Base-by-base conservation (phyloP, 2,888 invertebrate species). In the Chesias legatella region DNA sequence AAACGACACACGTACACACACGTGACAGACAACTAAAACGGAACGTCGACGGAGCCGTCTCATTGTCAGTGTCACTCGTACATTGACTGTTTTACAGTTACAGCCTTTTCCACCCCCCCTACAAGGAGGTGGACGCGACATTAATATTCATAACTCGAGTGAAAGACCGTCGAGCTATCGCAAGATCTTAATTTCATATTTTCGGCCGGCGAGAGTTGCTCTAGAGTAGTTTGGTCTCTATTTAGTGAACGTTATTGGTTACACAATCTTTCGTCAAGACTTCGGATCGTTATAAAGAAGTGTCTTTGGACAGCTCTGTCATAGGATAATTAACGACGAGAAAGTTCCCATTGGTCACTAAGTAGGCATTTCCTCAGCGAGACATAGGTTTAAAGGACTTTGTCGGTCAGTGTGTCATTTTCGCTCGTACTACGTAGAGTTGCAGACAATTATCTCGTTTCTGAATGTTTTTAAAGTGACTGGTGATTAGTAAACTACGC, bases 81-180 rank as follows among this genome's bases (percentile, higher is more conserved):
- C 77, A 79, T 79, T 75, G 79, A 74, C 76, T 73, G 73, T 68
- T 82, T 77, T 78, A 85, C 83, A 77, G 85, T 83, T 82, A 82
- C 69, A 58, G 67, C 68, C 77, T 72, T 74, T 71, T 67, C 71
- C 70, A 60, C 56, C 60, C 61, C 59, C 60, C 63, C 53, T 70
- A 75, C 63, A 77, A 61, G 76, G 81, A 45, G 45, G 52, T 59
- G 64, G 58, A 81, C 76, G 76, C 68, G 74, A 33, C 59, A 71
- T 78, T 63, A 76, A 84, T 84, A 84, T 83, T 80, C 68, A 84
- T 81, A 74, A 48, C 59, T 62, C 56, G 66, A 73, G 79, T 69
- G 76, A 82, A 78, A 79, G 69, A 78, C 63, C 54, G 43, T 48
- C 25, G 6, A 9, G 10, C 23, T 33, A 25, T 20, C 24, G 10